A percentile compares a stretch with the other conserved stretches of the same genome.
Conservation (phyloP, 2,797 vertebrate species). For the Neosilurus mollespiculum region DNA sequence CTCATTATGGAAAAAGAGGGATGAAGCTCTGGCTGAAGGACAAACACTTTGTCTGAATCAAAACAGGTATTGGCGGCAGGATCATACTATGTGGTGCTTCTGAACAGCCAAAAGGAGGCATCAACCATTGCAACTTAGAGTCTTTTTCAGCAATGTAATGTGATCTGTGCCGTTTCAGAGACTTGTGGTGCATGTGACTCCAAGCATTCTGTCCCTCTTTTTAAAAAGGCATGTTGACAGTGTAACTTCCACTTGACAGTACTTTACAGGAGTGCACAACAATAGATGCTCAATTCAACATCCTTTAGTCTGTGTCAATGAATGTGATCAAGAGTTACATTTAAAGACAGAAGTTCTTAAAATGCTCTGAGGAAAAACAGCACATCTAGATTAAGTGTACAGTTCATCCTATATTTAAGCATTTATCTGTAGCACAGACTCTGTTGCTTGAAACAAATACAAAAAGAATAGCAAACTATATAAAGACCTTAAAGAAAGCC, state of each 20-base stretch:
- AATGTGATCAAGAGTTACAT: neutral
- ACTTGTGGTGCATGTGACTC: neutral
- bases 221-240: neutral
- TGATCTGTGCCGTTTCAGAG: neutral
- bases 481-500: too few species aligned
- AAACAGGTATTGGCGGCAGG: neutral
- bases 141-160: neutral
- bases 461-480: neutral
- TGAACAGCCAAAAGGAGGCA: neutral
- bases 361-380: neutral
- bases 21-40: neutral
- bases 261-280: neutral
- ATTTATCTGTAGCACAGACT: neutral
- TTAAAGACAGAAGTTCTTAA: neutral
- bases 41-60: neutral
- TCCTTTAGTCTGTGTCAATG: neutral
- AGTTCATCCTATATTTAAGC: neutral
- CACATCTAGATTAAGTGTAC: neutral
- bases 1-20: neutral
- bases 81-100: neutral
- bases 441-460: neutral
- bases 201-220: neutral
- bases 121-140: neutral
- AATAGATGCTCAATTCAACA: neutral
- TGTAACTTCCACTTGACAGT: neutral